Evolutionary conservation across 2,888 invertebrate species (phyloP), one percentile per base, ranked within the genome.

Genomic region (Ecliptopera silaceata): DNA sequence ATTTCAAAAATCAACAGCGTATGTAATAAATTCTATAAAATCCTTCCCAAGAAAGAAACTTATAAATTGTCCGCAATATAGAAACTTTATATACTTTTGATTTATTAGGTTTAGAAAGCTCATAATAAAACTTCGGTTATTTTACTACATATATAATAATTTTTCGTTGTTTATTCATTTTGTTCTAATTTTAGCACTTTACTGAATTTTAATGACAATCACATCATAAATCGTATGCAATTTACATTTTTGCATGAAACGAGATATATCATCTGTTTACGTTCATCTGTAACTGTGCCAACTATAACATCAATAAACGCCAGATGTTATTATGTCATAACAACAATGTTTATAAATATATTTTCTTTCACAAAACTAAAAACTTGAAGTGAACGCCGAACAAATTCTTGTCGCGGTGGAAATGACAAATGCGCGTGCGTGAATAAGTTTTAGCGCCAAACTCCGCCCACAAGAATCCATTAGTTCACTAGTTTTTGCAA

Each of bases 371-470:
- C 8, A 22, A 20, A 41, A 11, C n/a, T 15, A n/a, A 36, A 39
- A 13, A 52, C 29, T 26, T 47, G 31, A 0, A n/a, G 8, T 41
- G 22, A 11, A 22, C n/a, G 18, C n/a, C 26, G n/a, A 45, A 22
- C 46, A 42, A 43, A 61, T 6, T 38, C 1, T 38, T 26, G 11
- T 12, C 32, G 18, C 36, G 47, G 64, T 71, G 69, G 71, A 72
- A 64, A 65, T 66, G 64, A 63, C 59, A 50, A 72, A 74, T 59
- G 79, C 86, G 86, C 86, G 65, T 86, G 86, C 84, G 86, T 79
- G 64, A 61, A 65, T 47, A 57, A 63, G 64, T 56, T 64, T 63
- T 63, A 56, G 22, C 41, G 44, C 13, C 53, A 74, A 76, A 71
- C 84, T 79, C 86, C 89, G 75, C 88, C 88, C 77, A 75, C 70